Percentiles rank a stretch among this genome's conserved stretches.
Conservation (phyloP, 2,888 invertebrate species). For the Drosophila histrio region DNA sequence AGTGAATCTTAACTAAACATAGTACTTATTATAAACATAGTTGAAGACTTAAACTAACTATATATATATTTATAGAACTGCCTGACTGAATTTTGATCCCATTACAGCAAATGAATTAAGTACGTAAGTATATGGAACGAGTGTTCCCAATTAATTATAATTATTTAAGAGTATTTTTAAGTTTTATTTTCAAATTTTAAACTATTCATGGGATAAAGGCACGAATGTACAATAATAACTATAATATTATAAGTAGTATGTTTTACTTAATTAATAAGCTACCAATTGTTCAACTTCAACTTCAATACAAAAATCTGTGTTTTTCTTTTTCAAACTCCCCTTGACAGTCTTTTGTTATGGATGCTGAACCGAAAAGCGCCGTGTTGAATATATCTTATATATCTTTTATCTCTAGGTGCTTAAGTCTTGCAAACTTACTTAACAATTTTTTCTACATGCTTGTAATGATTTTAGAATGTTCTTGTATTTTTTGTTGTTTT, state of each 20-base stretch:
- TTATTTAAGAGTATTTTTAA: neutral
- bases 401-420: slow-evolving; percentile 32
- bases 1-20: slow-evolving; percentile 23
- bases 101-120: slow-evolving; percentile 49
- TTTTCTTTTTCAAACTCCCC: slow-evolving; percentile 11
- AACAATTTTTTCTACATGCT: slow-evolving; percentile 19
- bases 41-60: slow-evolving; percentile 37
- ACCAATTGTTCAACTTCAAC: slow-evolving; percentile 9
- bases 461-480: slow-evolving; percentile 16
- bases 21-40: slow-evolving; percentile 38
- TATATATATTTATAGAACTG: slow-evolving; percentile 14
- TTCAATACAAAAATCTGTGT: slow-evolving; percentile 28
- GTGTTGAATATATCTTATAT: slow-evolving; percentile 4
- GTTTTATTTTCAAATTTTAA: slow-evolving; percentile 28
- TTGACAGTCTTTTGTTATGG: slow-evolving; percentile 42
- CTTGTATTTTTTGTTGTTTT: neutral
- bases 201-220: slow-evolving; percentile 47
- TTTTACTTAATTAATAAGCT: slow-evolving; percentile 13
- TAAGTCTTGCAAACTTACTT: slow-evolving; percentile 36
- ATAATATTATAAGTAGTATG: slow-evolving; percentile 12
- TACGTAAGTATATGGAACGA: slow-evolving; percentile 38
- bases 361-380: slow-evolving; percentile 33
- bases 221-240: slow-evolving; percentile 54
- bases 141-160: slow-evolving; percentile 24
- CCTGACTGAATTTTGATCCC: slow-evolving; percentile 63